These are phyloP conservation scores for Ostrea edulis DNA, from an alignment of 1,140 invertebrate genomes.

Conservation along the genomic window DNA sequence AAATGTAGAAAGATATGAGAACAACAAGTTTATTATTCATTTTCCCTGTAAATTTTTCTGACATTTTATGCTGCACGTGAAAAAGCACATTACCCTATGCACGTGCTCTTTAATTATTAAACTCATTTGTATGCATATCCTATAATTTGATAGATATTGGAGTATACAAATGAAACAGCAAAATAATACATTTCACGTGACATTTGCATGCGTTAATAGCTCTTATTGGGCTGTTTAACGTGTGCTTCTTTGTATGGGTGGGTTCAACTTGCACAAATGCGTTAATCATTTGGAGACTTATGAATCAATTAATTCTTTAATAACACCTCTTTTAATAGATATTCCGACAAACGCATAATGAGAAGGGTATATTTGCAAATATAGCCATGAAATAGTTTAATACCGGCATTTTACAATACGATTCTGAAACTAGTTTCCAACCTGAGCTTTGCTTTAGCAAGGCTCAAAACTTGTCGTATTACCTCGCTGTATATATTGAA, in stretches of 20 bases:
- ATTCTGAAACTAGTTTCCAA: too few species aligned
- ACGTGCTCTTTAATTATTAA: constrained; percentile 3
- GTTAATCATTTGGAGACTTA: neutral
- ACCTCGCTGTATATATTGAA: too few species aligned
- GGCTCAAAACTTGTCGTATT: too few species aligned
- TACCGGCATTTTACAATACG: too few species aligned
- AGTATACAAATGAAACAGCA: neutral
- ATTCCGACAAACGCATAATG: neutral
- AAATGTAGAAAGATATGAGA: constrained; percentile 19
- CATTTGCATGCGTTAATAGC: neutral
- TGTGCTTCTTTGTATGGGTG: neutral
- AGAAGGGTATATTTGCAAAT: too few species aligned
- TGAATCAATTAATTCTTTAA: neutral
- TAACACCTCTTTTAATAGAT: constrained; percentile 5
- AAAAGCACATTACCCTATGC: constrained; percentile 1
- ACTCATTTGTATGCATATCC: neutral
- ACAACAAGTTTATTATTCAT: constrained; percentile 3
- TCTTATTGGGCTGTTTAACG: neutral
- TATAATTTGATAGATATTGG: neutral
- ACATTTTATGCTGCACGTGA: constrained; percentile 10
- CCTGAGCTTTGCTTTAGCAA: too few species aligned
- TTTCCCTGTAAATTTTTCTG: neutral
- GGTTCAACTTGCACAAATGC: neutral
- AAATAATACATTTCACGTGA: neutral
- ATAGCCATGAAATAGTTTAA: too few species aligned